Conservation (phyloP, 1,140 invertebrate genomes). For the Diorhabda carinulata region DNA sequence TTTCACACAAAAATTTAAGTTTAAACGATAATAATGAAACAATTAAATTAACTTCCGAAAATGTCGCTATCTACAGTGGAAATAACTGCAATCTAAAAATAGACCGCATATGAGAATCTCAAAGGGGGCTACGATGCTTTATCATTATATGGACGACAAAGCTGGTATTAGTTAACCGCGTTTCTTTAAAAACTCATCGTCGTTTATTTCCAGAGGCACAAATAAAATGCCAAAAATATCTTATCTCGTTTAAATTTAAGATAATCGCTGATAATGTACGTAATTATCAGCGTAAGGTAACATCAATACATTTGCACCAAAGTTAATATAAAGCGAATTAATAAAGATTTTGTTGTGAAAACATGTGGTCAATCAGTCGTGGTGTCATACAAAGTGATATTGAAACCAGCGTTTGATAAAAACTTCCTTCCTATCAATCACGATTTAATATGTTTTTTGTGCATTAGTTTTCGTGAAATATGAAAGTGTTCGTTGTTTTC, state of each 20-base stretch:
- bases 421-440: not conserved
- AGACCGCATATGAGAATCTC: slow-evolving; percentile 10
- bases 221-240: not conserved
- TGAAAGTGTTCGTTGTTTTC: too few species aligned
- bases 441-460: too few species aligned
- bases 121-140: slow-evolving; percentile 13
- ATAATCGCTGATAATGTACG: not conserved
- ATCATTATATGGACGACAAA: not conserved
- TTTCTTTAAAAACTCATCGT: not conserved
- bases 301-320: too few species aligned
- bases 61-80: slow-evolving; percentile 11
- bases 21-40: not conserved
- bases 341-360: not conserved
- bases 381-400: slow-evolving; percentile 2
- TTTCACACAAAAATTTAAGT: too few species aligned
- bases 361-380: not conserved
- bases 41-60: slow-evolving; percentile 19
- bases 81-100: slow-evolving; percentile 12
- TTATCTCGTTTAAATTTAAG: not conserved
- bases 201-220: too few species aligned
- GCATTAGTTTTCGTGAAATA: too few species aligned
- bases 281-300: not conserved
- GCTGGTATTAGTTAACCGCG: not conserved
- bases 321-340: too few species aligned
- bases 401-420: not conserved